Evolutionary conservation across 2,888 invertebrate species (phyloP), one percentile per base, ranked within the genome.

Genomic region (Oscheius sp.): DNA sequence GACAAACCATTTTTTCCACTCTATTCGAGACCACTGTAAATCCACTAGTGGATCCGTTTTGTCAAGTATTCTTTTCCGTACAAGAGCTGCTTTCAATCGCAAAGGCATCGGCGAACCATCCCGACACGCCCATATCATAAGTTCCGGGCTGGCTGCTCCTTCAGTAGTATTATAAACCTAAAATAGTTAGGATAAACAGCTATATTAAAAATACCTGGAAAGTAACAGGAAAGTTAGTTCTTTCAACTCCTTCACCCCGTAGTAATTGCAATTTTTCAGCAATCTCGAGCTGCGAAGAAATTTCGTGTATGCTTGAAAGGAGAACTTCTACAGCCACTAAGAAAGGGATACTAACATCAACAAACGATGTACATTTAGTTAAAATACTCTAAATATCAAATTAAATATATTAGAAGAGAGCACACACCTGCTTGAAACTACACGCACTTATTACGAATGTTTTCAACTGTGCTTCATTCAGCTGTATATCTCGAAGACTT

Each of bases 1-100:
- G 35, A 35, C 35, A 35, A 35, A 78, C 83, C 83, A 83, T 71
- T 83, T 83, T 59, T 73, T 75, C 83, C 83, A 83, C 56, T 83
- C 78, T n/a, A 68, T 29, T 58, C 78, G 69, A 1, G 76, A 76
- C 83, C 83, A 83, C 61, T 81, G 77, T 53, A 81, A 66, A 53
- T 73, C 75, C 25, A 75, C 75, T 0, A 75, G 41, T 9, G 68
- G 27, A 13, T 77, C 78, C 1, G 21, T 52, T 18, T 45, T 59
- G 9, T 75, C 69, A 0, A 63, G n/a, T 12, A 78, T 58, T 29
- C 70, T 61, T 6, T 58, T 27, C 16, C 74, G 49, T 9, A 81
- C 71, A 6, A 81, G 63, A 21, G 81, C 77, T 3, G 76, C 69
- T 52, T 83, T 80, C 13, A 83, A 66, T 18, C 64, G 55, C 3